phyloP scores from a whole-genome alignment of 2,797 vertebrate genomes.

The Brotula barbata region DNA sequence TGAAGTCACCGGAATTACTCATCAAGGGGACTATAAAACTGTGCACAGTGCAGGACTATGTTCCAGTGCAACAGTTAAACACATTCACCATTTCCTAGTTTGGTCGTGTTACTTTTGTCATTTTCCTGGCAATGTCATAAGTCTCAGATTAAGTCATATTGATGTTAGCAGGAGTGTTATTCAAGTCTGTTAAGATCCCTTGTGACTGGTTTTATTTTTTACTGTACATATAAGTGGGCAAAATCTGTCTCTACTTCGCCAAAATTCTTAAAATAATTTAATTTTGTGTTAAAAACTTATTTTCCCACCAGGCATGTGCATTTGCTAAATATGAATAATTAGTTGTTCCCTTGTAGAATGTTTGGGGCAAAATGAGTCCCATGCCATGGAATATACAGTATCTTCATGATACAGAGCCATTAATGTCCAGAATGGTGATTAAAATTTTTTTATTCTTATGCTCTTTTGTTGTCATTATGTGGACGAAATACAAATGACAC shows the following conservation, averaged over 20 bases:
- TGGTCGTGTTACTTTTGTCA: constrained; percentile 70
- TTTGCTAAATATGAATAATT: constrained; percentile 5
- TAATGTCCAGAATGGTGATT: too few relatives aligned
- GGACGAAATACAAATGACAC: too few relatives aligned
- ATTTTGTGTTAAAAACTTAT: constrained; percentile 32
- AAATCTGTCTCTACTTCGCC: constrained; percentile 58
- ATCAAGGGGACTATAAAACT: constrained; percentile 48
- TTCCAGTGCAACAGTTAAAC: constrained; percentile 43
- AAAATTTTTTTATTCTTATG: too few relatives aligned
- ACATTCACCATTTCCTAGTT: constrained; percentile 57
- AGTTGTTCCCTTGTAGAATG: background rate
- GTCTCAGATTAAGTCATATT: constrained; percentile 71
- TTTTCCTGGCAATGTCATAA: constrained; percentile 55
- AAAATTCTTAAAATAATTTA: constrained; percentile 46
- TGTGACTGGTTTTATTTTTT: constrained; percentile 61
- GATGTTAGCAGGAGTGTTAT: constrained; percentile 65
- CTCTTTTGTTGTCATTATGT: too few relatives aligned
- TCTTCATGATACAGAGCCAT: too few relatives aligned
- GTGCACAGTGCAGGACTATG: constrained; percentile 26
- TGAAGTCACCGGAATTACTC: constrained; percentile 55
- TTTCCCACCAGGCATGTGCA: constrained; percentile 17
- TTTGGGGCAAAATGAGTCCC: too few relatives aligned
- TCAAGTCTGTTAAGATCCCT: constrained; percentile 60
- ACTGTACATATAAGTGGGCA: constrained; percentile 33
- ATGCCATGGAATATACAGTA: too few relatives aligned